Base-by-base conservation (phyloP, 1,140 invertebrate genomes). In the Epicauta chinensis region DNA sequence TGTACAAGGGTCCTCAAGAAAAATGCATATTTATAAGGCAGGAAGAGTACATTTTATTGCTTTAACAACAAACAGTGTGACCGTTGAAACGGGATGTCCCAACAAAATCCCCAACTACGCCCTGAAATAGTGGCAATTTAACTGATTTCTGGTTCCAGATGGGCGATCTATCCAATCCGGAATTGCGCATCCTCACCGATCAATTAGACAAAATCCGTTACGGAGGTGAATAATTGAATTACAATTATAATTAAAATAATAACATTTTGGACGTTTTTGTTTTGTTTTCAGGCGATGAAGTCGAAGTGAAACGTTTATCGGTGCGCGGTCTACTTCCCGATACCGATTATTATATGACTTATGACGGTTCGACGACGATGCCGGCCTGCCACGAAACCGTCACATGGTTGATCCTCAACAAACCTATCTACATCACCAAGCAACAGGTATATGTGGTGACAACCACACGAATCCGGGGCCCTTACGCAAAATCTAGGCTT, bases 391-490 rank as follows among this genome's bases (percentile, higher is more conserved):
- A 91, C 73, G 90, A 93, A 71, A 93, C 90, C 16, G 89, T 91
- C 70, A 95, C 92, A 57, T 97, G 94, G 94, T 81, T 97, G 66
- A 87, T 97, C 57, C 78, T 95, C 63, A 97, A 97, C 74, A 95
- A 93, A 73, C 93, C 94, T 36, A 93, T 97, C 70, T 97, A 97
- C 72, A 93, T 94, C 68, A 93, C 89, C 39, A 90, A 90, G 71
- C 88, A 93, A 80, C 90, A 93, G 83, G 91, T 93, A 75, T 32
- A 58, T 54, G 41, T 54, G 45, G 50, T 51, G 37, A 34, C 32
- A 34, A 9, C 32, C 32, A 34, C 5, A 11, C 32, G 10, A 34
- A 34, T n/a, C 32, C 10, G 3, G 10, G 4, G 11, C 32, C 10
- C 32, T 34, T 12, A 34, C 32, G 12, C 32, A n/a, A n/a, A 34